These are phyloP conservation scores for Philotrypesis tridentata DNA, from an alignment of 1,140 invertebrate species.

Conservation along the genomic window DNA sequence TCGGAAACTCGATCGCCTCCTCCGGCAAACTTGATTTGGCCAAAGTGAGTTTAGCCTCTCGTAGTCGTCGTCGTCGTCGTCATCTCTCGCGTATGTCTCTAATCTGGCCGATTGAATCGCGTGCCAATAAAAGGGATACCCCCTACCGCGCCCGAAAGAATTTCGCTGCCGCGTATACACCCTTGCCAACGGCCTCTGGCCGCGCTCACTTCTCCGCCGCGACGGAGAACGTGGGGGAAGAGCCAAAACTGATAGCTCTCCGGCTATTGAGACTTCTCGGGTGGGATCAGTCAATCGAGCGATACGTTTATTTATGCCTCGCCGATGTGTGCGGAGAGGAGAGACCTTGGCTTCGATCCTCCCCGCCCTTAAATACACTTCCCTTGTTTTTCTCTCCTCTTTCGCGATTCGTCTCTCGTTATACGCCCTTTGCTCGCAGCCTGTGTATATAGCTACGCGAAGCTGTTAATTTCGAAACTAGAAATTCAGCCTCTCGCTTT, in stretches of 20 bases:
- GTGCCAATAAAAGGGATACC: constrained; percentile 1
- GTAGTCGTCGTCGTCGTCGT: not conserved
- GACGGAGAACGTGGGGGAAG: not conserved
- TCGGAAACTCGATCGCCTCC: constrained; percentile 33
- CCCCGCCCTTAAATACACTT: too few species aligned
- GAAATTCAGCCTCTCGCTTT: too few species aligned
- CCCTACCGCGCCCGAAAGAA: not conserved
- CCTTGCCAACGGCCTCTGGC: not conserved
- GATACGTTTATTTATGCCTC: not conserved
- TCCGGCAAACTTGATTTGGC: constrained; percentile 36
- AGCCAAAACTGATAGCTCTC: not conserved
- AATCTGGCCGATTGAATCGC: constrained; percentile 37
- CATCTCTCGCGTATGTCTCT: constrained; percentile 29
- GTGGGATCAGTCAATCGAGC: not conserved
- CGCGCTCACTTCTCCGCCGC: not conserved
- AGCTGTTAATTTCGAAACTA: too few species aligned
- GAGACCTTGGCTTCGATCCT: not conserved
- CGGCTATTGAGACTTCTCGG: not conserved
- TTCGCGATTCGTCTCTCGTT: too few species aligned
- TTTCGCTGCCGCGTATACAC: not conserved
- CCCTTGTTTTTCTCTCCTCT: too few species aligned
- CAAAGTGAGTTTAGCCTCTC: constrained; percentile 32
- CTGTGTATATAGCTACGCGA: too few species aligned
- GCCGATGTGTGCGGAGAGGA: too few species aligned
- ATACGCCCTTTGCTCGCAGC: too few species aligned